Evolutionary conservation across 1,140 invertebrate species (phyloP), one percentile per base, ranked within the genome.

Genomic region (Cyclargus thomasi): DNA sequence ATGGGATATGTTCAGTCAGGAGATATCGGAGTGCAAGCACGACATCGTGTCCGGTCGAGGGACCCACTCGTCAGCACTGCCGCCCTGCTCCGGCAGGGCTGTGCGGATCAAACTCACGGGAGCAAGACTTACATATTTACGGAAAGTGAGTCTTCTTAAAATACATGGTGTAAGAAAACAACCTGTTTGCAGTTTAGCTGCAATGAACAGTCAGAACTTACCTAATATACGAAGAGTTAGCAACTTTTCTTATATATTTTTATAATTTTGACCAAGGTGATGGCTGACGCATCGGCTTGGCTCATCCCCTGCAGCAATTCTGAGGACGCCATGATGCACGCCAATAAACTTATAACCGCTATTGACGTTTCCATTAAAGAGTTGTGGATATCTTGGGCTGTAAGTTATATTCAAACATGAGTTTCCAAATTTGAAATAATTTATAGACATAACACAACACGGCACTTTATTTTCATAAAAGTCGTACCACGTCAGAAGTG

Each of bases 1-100:
- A 1, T 97, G 95, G 92, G 91, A 92, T 21, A 92, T 96, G 83
- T 96, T 97, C 77, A 92, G 92, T 67, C 91, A 94, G n/a, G 95
- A 97, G 77, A 93, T 97, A 35, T 93, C 95, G 69, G 91, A 92
- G 3, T 93, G 94, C 0, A 95, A 96, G 76, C 93, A 94, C 67
- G 93, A 95, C 65, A 87, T 97, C 67, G 88, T 95, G 1, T 80
- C 92, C 21, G 93, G 94, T 63, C 91, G 92, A 1, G 90, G 94
- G 29, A 85, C 92, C 29, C 92, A 94, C 64, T 92, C 94, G 0
- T 91, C 93, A 0, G 92, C 92, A 18, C 89, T 95, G 70, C 95
- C 96, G 0, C 92, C 93, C 21, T 95, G 93, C 80, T 92, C 95
- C 0, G 96, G 96, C 0, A 89, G 93, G 72, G 95, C 94, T 0